Evolutionary conservation across 2,113 vertebrate genomes (phyloP), one percentile per base, ranked within the genome.

Genomic region (Phalacrocorax brasilianus): DNA sequence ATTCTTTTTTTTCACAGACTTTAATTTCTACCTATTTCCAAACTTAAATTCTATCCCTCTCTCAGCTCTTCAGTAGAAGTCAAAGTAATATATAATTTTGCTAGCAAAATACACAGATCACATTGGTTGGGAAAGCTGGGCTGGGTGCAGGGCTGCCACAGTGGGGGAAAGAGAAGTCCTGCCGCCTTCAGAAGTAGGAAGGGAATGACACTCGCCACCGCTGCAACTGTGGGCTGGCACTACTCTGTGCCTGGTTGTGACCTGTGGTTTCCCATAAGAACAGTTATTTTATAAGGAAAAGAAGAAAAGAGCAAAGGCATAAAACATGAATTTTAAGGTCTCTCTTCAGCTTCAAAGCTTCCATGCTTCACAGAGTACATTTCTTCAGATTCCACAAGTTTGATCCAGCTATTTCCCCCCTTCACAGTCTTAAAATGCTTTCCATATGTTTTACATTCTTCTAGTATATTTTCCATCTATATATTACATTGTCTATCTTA

Each of bases 391-490:
- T 87, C 68, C 59, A 50, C 12, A 78, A 91, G 52, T 70, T 58
- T 88, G 58, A 96, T 89, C 80, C 74, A 89, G 74, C 5, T 4
- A 78, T 80, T 94, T 92, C 66, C 52, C 59, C n/a, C 38, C 30
- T 87, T 76, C n/a, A n/a, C 14, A 79, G 77, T 63, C 53, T 59
- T 78, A 74, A 82, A 97, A 97, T 82, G 40, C 22, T 85, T 96
- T 92, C 92, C 88, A 91, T 93, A 74, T 96, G 91, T 92, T 93
- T 91, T 58, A 82, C 70, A 30, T 91, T 96, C 63, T 94, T 91
- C 50, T 56, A 83, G 63, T 92, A 30, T 24, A 90, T 87, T 95
- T 97, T 85, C 93, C 15, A 0, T 72, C 66, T 44, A 88, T 66
- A 90, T 33, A 56, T 84, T 66, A 55, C 67, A 63, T 83, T 90